Evolutionary conservation across 1,140 invertebrate species (phyloP).

Genomic region (Hyles euphorbiae): DNA sequence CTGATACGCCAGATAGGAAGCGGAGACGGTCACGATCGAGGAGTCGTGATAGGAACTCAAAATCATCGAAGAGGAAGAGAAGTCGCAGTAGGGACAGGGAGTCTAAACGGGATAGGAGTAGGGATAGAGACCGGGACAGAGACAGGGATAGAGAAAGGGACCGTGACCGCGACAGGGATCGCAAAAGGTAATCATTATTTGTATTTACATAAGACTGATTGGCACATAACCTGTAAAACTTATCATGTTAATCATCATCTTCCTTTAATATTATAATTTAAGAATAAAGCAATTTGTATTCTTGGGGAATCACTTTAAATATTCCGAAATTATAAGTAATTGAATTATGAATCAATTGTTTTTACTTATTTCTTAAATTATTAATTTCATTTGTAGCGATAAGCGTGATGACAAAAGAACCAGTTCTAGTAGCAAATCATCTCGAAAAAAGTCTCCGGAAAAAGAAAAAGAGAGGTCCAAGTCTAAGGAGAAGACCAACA

Average conservation of each 20-base stretch:
- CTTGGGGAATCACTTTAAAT: too few species aligned
- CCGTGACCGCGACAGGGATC: slow-evolving; percentile 63
- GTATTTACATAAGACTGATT: background rate
- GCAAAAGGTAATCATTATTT: slow-evolving; percentile 54
- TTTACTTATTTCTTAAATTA: too few species aligned
- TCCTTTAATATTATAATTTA: too few species aligned
- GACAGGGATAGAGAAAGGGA: slow-evolving; percentile 35
- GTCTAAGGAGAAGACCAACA: slow-evolving; percentile 76
- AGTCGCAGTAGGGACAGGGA: slow-evolving; percentile 73
- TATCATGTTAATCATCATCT: too few species aligned
- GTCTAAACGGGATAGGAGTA: slow-evolving; percentile 61
- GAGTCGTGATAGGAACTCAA: slow-evolving; percentile 77
- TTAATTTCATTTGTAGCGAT: slow-evolving; percentile 37
- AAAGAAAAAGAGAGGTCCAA: slow-evolving; percentile 72
- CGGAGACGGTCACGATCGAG: slow-evolving; percentile 77
- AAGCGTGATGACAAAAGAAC: slow-evolving; percentile 68
- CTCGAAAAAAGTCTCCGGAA: slow-evolving; percentile 63
- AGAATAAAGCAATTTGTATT: too few species aligned
- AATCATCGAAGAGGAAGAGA: slow-evolving; percentile 68
- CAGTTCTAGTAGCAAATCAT: slow-evolving; percentile 61
- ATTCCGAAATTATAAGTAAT: too few species aligned
- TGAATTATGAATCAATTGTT: too few species aligned
- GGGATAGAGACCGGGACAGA: slow-evolving; percentile 58
- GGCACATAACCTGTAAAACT: too few species aligned
- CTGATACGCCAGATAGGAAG: slow-evolving; percentile 77